phyloP scores from a whole-genome alignment of 2,113 vertebrate species.

The Anser brachyrhynchus region DNA sequence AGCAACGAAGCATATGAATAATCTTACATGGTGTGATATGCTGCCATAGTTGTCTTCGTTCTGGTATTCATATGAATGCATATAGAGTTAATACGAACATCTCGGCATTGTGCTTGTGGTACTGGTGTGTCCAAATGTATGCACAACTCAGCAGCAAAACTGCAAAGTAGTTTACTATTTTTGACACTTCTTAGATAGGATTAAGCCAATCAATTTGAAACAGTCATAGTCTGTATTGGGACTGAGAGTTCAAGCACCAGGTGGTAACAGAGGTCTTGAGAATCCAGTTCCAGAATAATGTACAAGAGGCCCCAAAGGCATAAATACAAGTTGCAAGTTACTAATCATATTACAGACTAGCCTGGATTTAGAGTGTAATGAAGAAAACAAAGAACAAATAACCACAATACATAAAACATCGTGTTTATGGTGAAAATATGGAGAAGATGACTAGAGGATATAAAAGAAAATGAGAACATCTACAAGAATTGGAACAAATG shows the following conservation, averaged over 20 bases:
- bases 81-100: not conserved
- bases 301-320: not conserved
- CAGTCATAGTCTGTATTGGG: not conserved
- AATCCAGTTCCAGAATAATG: not conserved
- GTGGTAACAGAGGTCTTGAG: not conserved
- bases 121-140: not conserved
- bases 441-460: not conserved
- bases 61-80: not conserved
- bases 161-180: not conserved
- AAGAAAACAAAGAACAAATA: not conserved
- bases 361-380: not conserved
- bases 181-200: not conserved
- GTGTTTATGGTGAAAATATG: not conserved
- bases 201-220: not conserved
- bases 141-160: not conserved
- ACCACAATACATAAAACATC: not conserved
- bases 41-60: not conserved
- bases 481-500: not conserved
- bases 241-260: not conserved
- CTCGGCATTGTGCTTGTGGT: not conserved
- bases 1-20: not conserved
- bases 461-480: not conserved
- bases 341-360: not conserved
- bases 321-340: not conserved
- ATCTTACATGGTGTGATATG: not conserved